Evolutionary conservation across 2,797 vertebrate genomes (phyloP), one percentile per base, ranked within the genome.

Genomic region (Yasuhikotakia modesta): DNA sequence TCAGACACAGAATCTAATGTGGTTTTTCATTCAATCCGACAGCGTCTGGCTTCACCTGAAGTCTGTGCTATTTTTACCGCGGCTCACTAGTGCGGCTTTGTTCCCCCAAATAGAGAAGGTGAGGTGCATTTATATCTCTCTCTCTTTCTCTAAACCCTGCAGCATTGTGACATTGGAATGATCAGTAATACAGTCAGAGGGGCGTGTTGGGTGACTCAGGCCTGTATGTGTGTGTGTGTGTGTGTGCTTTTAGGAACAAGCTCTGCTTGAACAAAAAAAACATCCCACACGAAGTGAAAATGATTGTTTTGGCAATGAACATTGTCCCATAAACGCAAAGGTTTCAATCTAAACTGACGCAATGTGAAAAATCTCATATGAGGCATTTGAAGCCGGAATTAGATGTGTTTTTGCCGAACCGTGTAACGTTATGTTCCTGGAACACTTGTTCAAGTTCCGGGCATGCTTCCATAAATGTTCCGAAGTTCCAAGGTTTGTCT

Each of bases 181-280:
- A 86, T 81, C 64, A 70, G 89, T 85, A 85, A 86, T 83, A 86
- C 86, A 87, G 85, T 82, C 69, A 63, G 48, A 45, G 46, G 43
- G 89, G 90, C 91, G 82, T 89, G 78, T 73, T 52, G 48, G 85
- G 89, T 87, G 79, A 79, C 75, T 87, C 80, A 82, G 74, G 80
- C 73, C 52, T 79, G 24, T 73, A 39, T 66, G 13, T 58, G 45
- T 73, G 45, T 43, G 35, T 66, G 13, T 58, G 45, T 73, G 45
- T 43, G 35, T 63, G 27, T 70, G 50, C 64, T 78, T 58, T 76
- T 45, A 85, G 53, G 32, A 72, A 43, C 82, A 65, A 81, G 73
- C 81, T 57, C 58, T 50, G n/a, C 35, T 75, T 75, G 27, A 27
- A 27, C 27, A 27, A 17, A 67, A 27, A 66, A 45, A 68, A 58